phyloP scores from a whole-genome alignment of 1,140 invertebrate genomes.

The Amphibalanus amphitrite region DNA sequence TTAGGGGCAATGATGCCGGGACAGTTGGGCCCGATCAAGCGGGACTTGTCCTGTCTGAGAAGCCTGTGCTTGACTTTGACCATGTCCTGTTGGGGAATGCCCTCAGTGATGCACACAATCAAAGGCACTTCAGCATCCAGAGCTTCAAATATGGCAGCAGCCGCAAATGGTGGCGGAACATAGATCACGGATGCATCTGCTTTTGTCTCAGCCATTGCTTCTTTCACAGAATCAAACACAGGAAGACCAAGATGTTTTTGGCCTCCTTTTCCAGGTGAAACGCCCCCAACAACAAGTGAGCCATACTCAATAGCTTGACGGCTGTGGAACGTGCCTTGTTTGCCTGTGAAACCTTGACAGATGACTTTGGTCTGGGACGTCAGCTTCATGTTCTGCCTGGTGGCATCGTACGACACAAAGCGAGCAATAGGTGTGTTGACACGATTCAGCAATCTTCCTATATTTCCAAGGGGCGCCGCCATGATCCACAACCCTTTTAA shows the following conservation, averaged over 20 bases:
- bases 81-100: conserved; percentile 98
- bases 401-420: conserved; percentile 40
- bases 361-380: conserved; percentile 82
- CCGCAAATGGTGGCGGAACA: conserved; percentile 87
- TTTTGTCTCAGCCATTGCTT: conserved; percentile 39
- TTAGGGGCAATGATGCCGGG: conserved; percentile 94
- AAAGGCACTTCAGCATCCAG: conserved; percentile 93
- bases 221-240: conserved; percentile 83
- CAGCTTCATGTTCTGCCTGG: conserved; percentile 64
- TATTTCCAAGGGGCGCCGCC: conserved; percentile 6
- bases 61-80: conserved; percentile 85
- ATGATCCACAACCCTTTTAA: too few species aligned
- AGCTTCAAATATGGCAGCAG: conserved; percentile 83
- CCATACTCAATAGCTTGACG: conserved; percentile 82
- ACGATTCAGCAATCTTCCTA: conserved; percentile 24
- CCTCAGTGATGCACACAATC: conserved; percentile 98
- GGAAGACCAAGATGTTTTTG: conserved; percentile 81
- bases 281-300: conserved; percentile 92
- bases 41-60: conserved; percentile 74
- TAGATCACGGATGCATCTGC: conserved; percentile 90
- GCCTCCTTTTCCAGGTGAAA: conserved; percentile 92
- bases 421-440: too few species aligned
- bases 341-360: conserved; percentile 92
- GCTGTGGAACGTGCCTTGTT: conserved; percentile 81
- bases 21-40: conserved; percentile 94